These are phyloP conservation scores for Hippoglossus hippoglossus DNA, from an alignment of 2,797 vertebrate genomes.

Conservation along the genomic window DNA sequence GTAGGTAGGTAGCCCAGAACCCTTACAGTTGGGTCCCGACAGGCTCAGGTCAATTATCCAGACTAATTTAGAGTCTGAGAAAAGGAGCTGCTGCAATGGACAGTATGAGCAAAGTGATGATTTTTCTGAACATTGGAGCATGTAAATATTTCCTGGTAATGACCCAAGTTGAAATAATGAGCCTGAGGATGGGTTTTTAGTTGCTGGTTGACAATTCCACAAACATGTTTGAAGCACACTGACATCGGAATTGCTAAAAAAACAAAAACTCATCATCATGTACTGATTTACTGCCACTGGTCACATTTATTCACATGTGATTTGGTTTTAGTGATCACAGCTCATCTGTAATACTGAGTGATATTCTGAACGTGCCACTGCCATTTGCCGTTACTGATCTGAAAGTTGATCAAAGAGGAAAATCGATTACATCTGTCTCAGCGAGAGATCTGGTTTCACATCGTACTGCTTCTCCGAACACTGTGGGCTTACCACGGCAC, in stretches of 20 bases:
- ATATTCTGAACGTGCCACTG: background rate
- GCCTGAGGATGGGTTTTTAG: no score
- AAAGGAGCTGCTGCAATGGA: no score
- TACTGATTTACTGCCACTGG: background rate
- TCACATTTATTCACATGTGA: no score
- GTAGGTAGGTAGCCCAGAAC: no score
- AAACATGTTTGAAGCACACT: background rate
- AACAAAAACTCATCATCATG: background rate
- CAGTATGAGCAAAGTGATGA: no score
- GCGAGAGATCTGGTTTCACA: slow-evolving; percentile 13
- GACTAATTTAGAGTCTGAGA: no score
- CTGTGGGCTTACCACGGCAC: slow-evolving; percentile 3
- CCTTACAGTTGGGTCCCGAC: no score
- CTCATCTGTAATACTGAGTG: background rate
- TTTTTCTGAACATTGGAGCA: no score
- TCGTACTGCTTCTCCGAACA: slow-evolving; percentile 23
- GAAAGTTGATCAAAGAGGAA: slow-evolving; percentile 18
- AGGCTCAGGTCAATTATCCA: no score
- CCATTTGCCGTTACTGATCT: slow-evolving; percentile 17
- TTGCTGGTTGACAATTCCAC: background rate
- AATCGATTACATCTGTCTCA: slow-evolving; percentile 19
- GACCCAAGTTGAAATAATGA: no score
- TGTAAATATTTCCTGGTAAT: no score
- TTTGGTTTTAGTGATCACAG: no score
- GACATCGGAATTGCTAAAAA: background rate